Evolutionary conservation across 2,797 vertebrate genomes (phyloP), one percentile per base, ranked within the genome.

Genomic region (Lycodopsis pacificus): DNA sequence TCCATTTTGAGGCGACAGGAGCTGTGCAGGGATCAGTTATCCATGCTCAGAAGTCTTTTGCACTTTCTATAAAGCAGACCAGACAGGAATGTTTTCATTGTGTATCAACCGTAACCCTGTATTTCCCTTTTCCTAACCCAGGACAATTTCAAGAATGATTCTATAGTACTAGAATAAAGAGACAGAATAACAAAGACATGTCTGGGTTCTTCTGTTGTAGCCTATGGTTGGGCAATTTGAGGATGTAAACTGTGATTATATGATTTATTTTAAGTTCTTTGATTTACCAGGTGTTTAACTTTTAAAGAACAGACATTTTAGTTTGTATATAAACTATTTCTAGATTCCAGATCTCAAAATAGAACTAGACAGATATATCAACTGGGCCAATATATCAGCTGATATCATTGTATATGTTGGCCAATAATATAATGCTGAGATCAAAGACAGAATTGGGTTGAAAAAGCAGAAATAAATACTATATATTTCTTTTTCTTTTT

Each of bases 151-250:
- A 91, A 88, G 84, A 91, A 89, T 85, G 85, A 87, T 72, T 76
- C 83, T 88, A 82, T 88, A 87, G 82, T 81, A 76, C 73, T 91
- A 92, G 83, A 95, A 92, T 93, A 93, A 93, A 94, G 66, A 89
- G 53, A 87, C 53, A 71, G 70, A 86, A 75, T 89, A 86, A 79
- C 73, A 57, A 81, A 73, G 17, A 46, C 2, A 34, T 64, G 64
- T 61, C 34, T 81, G 44, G 38, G 30, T 30, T 65, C 72, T 69
- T 91, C 77, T 88, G 19, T 73, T 79, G 25, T 14, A 34, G 20
- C 48, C 1, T 22, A 2, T 34, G 53, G 34, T 65, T 20, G 2
- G 0, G 25, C 4, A 15, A 22, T 71, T 42, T 44, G 15, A 63
- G 11, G 1, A 36, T 13, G 27, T 15, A 46, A n/a, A 57, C n/a